Evolutionary conservation across 2,888 invertebrate genomes (phyloP).

Genomic region (Parnassius mnemosyne): DNA sequence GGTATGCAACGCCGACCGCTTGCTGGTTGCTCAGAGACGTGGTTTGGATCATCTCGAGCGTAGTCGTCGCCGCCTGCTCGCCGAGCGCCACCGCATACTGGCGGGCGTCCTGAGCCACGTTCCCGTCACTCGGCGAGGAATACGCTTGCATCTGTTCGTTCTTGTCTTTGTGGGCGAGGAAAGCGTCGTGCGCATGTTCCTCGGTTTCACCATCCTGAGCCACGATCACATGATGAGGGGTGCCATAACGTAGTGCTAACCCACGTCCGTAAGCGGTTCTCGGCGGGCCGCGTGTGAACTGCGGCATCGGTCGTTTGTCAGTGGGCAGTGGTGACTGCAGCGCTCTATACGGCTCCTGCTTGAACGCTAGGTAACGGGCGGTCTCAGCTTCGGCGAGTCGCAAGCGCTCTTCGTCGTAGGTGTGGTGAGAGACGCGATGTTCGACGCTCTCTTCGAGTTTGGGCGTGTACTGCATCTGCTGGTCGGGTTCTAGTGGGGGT

Average conservation of each 20-base stretch:
- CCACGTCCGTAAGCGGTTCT: constrained; percentile 48
- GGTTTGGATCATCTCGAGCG: constrained; percentile 67
- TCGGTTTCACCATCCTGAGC: constrained; percentile 55
- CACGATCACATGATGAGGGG: constrained; percentile 61
- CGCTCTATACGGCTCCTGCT: constrained; percentile 63
- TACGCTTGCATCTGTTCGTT: constrained; percentile 50
- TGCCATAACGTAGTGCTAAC: constrained; percentile 58
- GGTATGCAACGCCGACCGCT: constrained; percentile 64
- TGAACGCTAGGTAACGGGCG: constrained; percentile 66
- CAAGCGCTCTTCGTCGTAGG: constrained; percentile 63
- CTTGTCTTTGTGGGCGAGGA: constrained; percentile 55
- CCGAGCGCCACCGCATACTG: constrained; percentile 54
- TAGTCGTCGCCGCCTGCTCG: constrained; percentile 49
- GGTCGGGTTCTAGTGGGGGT: constrained; percentile 44
- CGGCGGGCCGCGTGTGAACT: constrained; percentile 41
- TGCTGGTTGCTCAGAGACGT: constrained; percentile 65
- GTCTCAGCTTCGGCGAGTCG: constrained; percentile 61
- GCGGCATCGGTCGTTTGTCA: constrained; percentile 48
- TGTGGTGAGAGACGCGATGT: constrained; percentile 42
- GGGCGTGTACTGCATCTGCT: constrained; percentile 47
- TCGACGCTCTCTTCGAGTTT: constrained; percentile 40
- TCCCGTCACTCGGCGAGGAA: constrained; percentile 38
- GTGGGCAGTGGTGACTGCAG: constrained; percentile 39
- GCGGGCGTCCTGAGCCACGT: constrained; percentile 47
- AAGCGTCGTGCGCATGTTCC: constrained; percentile 56